phyloP scores from a whole-genome alignment of 2,797 vertebrate species.

The Micropoecilia bifurca region DNA sequence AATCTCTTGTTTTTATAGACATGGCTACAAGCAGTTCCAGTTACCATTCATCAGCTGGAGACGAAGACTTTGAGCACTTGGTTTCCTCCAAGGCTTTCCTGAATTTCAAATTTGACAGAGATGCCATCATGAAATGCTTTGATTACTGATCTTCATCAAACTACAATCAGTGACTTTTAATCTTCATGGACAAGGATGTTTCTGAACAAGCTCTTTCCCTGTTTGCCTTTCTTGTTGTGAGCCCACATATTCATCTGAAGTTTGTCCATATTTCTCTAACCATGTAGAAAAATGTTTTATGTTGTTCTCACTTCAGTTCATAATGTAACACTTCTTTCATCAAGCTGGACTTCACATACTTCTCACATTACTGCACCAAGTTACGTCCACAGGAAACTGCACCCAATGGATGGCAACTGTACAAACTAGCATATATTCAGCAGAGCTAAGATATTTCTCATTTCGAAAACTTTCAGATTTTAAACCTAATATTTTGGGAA shows the following conservation, averaged over 20 bases:
- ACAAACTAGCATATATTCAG: constrained; percentile 1
- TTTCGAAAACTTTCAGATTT: constrained; percentile 25
- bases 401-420: background rate
- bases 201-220: constrained; percentile 3
- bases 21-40: constrained; percentile 71
- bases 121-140: constrained; percentile 96
- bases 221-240: constrained; percentile 7
- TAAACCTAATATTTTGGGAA: constrained; percentile 17
- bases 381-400: background rate
- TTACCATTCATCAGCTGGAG: constrained; percentile 72
- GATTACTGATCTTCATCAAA: constrained; percentile 75
- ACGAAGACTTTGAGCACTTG: constrained; percentile 79
- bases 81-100: constrained; percentile 93
- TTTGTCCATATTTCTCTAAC: background rate
- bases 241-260: background rate
- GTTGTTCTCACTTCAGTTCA: background rate
- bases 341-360: background rate
- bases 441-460: constrained; percentile 1
- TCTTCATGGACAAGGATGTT: constrained; percentile 4
- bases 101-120: constrained; percentile 93
- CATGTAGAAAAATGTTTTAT: background rate
- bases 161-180: constrained; percentile 11
- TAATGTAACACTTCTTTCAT: background rate
- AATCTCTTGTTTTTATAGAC: constrained; percentile 54
- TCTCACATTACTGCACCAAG: background rate